A percentile compares a stretch with the other conserved stretches of the same genome.
phyloP scores from a whole-genome alignment of 2,797 vertebrate genomes.

The Ceryle rudis region DNA sequence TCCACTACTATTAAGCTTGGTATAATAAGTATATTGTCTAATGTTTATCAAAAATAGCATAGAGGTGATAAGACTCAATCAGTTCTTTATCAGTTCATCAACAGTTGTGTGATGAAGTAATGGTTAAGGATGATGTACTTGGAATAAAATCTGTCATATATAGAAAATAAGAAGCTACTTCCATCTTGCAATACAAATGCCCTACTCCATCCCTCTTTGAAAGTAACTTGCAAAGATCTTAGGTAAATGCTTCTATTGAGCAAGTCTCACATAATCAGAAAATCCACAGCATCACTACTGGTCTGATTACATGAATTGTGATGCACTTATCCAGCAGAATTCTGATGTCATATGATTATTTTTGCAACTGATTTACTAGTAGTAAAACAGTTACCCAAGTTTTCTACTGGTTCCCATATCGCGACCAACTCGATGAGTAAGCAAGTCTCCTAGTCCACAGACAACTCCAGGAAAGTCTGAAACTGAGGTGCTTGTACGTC shows the following conservation, averaged over 20 bases:
- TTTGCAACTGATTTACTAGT: neutral
- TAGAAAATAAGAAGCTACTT: neutral
- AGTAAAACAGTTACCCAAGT: neutral
- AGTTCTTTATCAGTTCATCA: neutral
- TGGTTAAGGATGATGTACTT: neutral
- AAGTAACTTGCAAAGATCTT: neutral
- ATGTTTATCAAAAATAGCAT: neutral
- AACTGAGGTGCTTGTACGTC: neutral
- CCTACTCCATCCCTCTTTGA: neutral
- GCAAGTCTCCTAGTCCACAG: neutral
- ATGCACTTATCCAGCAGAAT: neutral
- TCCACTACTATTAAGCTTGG: neutral
- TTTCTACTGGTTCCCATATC: neutral
- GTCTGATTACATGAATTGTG: neutral
- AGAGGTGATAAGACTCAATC: neutral
- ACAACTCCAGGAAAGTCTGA: neutral
- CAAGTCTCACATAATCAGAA: neutral
- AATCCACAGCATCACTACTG: neutral
- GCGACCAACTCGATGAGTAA: neutral
- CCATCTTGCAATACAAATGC: neutral
- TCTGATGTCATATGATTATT: neutral
- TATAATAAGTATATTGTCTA: neutral
- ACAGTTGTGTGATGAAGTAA: fast-evolving
- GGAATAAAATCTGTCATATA: neutral
- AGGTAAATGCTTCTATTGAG: neutral